These are phyloP conservation scores for Cebus imitator DNA, from an alignment of 2,113 vertebrate species.

Conservation along the genomic window DNA sequence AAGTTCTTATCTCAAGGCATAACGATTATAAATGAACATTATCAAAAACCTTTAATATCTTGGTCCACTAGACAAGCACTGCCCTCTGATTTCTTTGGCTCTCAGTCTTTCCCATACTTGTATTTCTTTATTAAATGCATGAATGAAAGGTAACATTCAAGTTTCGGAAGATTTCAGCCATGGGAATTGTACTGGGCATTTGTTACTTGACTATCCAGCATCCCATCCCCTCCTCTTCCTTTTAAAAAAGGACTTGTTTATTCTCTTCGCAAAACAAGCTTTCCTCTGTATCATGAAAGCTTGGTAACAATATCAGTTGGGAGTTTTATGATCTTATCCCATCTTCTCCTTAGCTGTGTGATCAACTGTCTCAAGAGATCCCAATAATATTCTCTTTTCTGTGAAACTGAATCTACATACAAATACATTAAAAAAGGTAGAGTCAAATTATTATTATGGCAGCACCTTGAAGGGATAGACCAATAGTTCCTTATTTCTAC, in stretches of 20 bases:
- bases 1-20: not conserved
- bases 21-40: not conserved
- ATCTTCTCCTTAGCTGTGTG: not conserved
- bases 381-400: not conserved
- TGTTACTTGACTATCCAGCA: not conserved
- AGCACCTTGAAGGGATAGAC: accelerated
- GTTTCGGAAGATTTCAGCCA: not conserved
- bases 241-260: not conserved
- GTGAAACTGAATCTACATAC: not conserved
- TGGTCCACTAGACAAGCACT: not conserved
- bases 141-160: not conserved
- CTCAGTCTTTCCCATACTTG: not conserved
- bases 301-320: not conserved
- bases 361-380: not conserved
- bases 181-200: not conserved
- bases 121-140: not conserved
- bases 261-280: not conserved
- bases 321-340: not conserved
- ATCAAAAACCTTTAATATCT: not conserved
- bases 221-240: not conserved
- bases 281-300: not conserved
- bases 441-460: not conserved
- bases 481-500: not conserved
- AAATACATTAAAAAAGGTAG: not conserved
- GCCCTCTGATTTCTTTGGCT: not conserved